A percentile compares a stretch with the other conserved stretches of the same genome.
Conservation (phyloP, 2,797 vertebrate species). For the Cuniculus paca region DNA sequence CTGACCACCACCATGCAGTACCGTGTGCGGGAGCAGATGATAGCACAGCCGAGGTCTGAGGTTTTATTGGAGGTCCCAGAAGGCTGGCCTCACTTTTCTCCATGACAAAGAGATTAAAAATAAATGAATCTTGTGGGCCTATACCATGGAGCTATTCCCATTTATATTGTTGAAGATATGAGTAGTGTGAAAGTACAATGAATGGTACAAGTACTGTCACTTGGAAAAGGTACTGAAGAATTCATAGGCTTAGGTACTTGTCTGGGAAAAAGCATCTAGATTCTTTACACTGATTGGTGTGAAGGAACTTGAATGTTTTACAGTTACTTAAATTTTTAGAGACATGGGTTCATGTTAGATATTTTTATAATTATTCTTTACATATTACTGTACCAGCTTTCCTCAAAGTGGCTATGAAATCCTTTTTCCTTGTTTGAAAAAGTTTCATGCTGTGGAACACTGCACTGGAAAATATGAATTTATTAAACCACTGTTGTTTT, state of each 20-base stretch:
- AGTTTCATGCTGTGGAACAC: not conserved
- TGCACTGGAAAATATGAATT: not conserved
- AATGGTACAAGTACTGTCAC: not conserved
- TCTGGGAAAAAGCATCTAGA: conserved; percentile 6
- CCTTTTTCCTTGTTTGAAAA: conserved; percentile 9
- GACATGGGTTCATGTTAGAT: not conserved
- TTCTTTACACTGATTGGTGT: not conserved
- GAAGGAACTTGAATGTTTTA: not conserved
- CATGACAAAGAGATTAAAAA: not conserved
- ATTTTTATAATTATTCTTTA: conserved; percentile 29
- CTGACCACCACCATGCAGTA: not conserved
- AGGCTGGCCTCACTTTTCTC: not conserved
- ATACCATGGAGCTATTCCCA: not conserved
- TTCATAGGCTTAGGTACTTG: not conserved
- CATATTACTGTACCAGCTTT: not conserved
- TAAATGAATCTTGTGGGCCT: not conserved
- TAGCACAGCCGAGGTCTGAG: not conserved
- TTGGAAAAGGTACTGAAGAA: not conserved
- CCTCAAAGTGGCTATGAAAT: not conserved
- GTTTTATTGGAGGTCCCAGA: fast-evolving
- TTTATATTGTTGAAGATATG: not conserved
- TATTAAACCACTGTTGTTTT: conserved; percentile 82
- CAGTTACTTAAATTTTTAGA: conserved; percentile 37
- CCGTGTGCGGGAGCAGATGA: not conserved
- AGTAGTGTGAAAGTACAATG: not conserved